These are phyloP conservation scores for Molanna angustata DNA, from an alignment of 2,888 invertebrate genomes.

Conservation along the genomic window DNA sequence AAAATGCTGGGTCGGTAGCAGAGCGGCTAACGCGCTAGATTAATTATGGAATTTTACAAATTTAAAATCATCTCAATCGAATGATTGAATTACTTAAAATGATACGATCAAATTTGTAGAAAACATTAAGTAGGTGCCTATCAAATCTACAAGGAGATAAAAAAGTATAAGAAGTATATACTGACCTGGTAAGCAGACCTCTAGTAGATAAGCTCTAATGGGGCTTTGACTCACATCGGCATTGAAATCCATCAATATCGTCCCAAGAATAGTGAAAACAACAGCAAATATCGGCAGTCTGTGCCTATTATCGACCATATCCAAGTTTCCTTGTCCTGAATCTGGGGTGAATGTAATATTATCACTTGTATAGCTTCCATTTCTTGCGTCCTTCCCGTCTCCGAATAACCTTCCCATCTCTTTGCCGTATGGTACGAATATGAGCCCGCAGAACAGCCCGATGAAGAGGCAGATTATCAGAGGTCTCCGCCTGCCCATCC, in stretches of 20 bases:
- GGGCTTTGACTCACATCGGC: slow-evolving; percentile 66
- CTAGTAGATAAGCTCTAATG: slow-evolving; percentile 60
- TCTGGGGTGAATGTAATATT: not conserved
- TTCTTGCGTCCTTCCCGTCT: slow-evolving; percentile 36
- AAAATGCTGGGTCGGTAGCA: no score
- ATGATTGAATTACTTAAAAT: not conserved
- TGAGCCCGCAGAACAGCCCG: slow-evolving; percentile 51
- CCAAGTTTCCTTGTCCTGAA: slow-evolving; percentile 16
- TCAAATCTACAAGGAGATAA: no score
- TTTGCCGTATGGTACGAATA: slow-evolving; percentile 60
- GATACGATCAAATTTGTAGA: no score
- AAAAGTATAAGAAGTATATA: no score
- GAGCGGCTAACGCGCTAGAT: no score
- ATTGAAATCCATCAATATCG: slow-evolving; percentile 60
- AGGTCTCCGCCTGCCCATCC: slow-evolving; percentile 57
- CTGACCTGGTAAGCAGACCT: slow-evolving; percentile 54
- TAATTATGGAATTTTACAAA: no score
- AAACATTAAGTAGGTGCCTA: no score
- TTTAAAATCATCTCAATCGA: not conserved
- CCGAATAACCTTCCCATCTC: slow-evolving; percentile 54
- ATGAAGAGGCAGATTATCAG: slow-evolving; percentile 57
- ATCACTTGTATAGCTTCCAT: not conserved
- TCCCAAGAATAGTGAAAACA: slow-evolving; percentile 58
- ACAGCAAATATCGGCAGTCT: slow-evolving; percentile 42
- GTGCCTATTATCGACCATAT: not conserved